A percentile compares a stretch with the other conserved stretches of the same genome.
phyloP scores from a whole-genome alignment of 2,797 vertebrate genomes.

The Salmo trutta region DNA sequence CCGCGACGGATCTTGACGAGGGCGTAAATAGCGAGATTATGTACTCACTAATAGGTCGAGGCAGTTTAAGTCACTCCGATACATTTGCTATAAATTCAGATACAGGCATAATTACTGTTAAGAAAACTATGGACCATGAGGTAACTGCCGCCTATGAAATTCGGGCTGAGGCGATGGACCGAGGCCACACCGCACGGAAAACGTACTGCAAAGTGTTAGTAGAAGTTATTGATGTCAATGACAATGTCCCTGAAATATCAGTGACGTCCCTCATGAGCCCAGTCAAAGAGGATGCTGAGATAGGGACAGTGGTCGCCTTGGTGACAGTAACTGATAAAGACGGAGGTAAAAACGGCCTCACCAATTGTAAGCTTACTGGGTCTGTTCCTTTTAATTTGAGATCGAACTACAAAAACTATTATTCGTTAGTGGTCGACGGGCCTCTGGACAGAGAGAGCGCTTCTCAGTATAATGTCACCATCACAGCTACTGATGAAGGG shows the following conservation, averaged over 20 bases:
- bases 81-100: constrained; percentile 55
- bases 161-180: constrained; percentile 34
- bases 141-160: constrained; percentile 35
- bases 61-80: constrained; percentile 55
- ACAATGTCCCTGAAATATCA: constrained; percentile 73
- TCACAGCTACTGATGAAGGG: too few relatives aligned
- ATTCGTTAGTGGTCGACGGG: too few relatives aligned
- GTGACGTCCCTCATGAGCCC: constrained; percentile 66
- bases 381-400: neutral
- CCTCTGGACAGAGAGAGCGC: too few relatives aligned
- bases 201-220: constrained; percentile 58
- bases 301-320: constrained; percentile 73
- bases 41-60: constrained; percentile 53
- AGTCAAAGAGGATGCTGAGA: constrained; percentile 66
- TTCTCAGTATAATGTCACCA: too few relatives aligned
- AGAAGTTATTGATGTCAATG: constrained; percentile 76
- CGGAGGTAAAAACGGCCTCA: constrained; percentile 28
- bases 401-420: too few relatives aligned
- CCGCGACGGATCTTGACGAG: constrained; percentile 38
- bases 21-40: constrained; percentile 56
- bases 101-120: constrained; percentile 34
- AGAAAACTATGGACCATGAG: constrained; percentile 32
- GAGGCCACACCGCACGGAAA: neutral
- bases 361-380: too few relatives aligned
- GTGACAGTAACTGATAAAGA: constrained; percentile 67